Evolutionary conservation across 2,888 invertebrate genomes (phyloP).

Genomic region (Hirtodrosophila trivittata): DNA sequence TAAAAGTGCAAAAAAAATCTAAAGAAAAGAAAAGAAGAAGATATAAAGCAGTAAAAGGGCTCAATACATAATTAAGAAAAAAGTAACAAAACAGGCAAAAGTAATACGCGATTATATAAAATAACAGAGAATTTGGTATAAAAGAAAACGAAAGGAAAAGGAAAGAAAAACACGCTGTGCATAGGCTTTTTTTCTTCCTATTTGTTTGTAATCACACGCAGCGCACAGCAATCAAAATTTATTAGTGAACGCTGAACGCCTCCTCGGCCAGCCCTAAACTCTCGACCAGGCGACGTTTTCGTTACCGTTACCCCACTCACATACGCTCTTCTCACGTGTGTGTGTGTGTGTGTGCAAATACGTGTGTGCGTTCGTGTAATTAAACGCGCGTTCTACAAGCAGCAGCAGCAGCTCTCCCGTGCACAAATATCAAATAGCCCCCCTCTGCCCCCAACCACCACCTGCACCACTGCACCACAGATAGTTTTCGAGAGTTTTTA

Average conservation of each 20-base stretch:
- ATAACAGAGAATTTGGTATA: constrained; percentile 15
- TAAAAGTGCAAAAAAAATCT: constrained; percentile 14
- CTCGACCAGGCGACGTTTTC: constrained; percentile 37
- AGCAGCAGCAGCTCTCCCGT: constrained; percentile 29
- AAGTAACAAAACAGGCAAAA: constrained; percentile 1
- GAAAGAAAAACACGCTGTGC: constrained; percentile 33
- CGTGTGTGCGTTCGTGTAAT: constrained; percentile 38
- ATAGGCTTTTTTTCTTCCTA: constrained; percentile 15
- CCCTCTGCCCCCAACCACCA: constrained; percentile 5
- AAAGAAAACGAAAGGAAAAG: constrained; percentile 24
- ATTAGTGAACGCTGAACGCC: constrained; percentile 51
- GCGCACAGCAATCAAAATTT: constrained; percentile 31
- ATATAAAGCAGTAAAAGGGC: not conserved
- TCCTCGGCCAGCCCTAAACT: constrained; percentile 49
- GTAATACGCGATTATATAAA: constrained; percentile 13
- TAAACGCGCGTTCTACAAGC: constrained; percentile 56
- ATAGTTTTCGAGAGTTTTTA: constrained; percentile 34
- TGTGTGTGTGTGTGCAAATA: constrained; percentile 25
- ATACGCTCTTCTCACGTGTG: constrained; percentile 19
- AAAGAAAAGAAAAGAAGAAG: not conserved
- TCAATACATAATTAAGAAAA: not conserved
- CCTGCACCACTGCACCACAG: constrained; percentile 25
- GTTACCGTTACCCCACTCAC: constrained; percentile 16
- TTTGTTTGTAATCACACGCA: constrained; percentile 40
- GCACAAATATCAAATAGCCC: constrained; percentile 28